phyloP scores from a whole-genome alignment of 2,113 vertebrate species.

The Campylomormyrus tamandua region DNA sequence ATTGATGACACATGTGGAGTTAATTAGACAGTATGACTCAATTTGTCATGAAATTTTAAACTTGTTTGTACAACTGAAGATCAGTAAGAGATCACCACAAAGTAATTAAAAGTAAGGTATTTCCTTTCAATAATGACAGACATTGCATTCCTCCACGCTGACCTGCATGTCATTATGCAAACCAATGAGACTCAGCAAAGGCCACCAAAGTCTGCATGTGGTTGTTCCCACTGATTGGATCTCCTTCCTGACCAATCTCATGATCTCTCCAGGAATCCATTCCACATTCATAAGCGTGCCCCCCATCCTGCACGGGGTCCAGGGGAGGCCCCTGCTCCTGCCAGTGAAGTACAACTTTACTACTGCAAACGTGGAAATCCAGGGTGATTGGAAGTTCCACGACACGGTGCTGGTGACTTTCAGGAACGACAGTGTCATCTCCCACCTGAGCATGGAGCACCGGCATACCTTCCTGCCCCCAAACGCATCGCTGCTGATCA shows the following conservation, averaged over 20 bases:
- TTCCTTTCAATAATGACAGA: slow-evolving; percentile 24
- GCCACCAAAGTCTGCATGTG: neutral
- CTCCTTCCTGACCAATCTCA: neutral
- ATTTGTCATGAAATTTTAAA: neutral
- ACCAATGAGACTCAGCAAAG: neutral
- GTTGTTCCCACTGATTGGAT: neutral
- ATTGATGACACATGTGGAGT: neutral
- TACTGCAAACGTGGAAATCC: slow-evolving; percentile 43
- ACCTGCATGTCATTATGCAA: neutral
- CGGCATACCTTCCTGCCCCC: slow-evolving; percentile 40
- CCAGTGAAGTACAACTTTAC: slow-evolving; percentile 47
- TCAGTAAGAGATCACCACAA: neutral
- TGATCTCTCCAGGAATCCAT: slow-evolving; percentile 32
- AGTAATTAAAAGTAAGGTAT: neutral
- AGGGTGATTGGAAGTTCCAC: slow-evolving; percentile 55
- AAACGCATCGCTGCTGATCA: slow-evolving; percentile 50
- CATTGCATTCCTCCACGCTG: neutral
- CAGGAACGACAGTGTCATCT: slow-evolving; percentile 38
- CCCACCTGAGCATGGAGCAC: slow-evolving; percentile 37
- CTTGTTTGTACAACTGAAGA: neutral
- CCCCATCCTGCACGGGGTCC: slow-evolving; percentile 36
- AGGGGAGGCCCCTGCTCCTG: slow-evolving; percentile 47
- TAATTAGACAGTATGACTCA: neutral
- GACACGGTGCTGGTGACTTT: slow-evolving; percentile 51
- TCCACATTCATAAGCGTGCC: slow-evolving; percentile 38